These are phyloP conservation scores for Thamnaconus septentrionalis DNA, from an alignment of 2,113 vertebrate genomes.

Conservation along the genomic window DNA sequence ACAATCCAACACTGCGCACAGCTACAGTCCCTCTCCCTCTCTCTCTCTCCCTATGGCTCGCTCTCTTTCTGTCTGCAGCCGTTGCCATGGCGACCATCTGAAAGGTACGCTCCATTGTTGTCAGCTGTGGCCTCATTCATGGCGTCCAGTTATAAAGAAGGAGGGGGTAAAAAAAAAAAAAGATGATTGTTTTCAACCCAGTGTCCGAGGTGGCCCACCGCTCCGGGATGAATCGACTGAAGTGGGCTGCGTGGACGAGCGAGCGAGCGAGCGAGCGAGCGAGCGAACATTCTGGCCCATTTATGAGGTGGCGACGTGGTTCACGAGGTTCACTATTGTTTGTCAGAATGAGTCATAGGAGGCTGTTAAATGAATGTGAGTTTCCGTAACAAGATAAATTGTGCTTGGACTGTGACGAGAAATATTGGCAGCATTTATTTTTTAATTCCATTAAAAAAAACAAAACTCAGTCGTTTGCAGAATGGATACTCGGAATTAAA, in stretches of 20 bases:
- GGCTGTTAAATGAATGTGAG: constrained; percentile 1
- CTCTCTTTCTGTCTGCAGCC: constrained; percentile 66
- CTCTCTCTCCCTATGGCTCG: constrained; percentile 29
- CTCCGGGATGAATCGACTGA: constrained; percentile 23
- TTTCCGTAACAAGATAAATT: background rate
- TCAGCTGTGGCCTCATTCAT: constrained; percentile 69
- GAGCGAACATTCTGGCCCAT: constrained; percentile 25
- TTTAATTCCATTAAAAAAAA: too few relatives aligned
- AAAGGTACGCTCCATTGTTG: constrained; percentile 76
- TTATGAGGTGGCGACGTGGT: constrained; percentile 10
- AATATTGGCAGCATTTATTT: too few relatives aligned
- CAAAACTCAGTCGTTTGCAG: too few relatives aligned
- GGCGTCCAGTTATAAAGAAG: constrained; percentile 38
- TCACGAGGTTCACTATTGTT: constrained; percentile 42
- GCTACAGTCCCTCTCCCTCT: constrained; percentile 41
- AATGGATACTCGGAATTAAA: too few relatives aligned
- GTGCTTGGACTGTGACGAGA: too few relatives aligned
- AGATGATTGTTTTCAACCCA: constrained; percentile 40
- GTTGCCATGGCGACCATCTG: constrained; percentile 70
- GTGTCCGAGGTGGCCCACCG: constrained; percentile 22
- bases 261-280: background rate
- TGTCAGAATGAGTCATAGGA: constrained; percentile 48
- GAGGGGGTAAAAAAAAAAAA: constrained; percentile 24
- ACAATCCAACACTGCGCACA: constrained; percentile 55
- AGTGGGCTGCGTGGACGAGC: background rate